These are phyloP conservation scores for cattle (Bos taurus) DNA, from an alignment of 2,113 vertebrate species.

Conservation along the genomic window ARS-UCD2.0 NC_037348.1:13748001-13748500, in stretches of 20 bases:
- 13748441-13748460: background rate
- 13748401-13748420: background rate
- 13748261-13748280: background rate
- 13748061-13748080: background rate
- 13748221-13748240: background rate
- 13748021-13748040: background rate
- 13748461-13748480: background rate
- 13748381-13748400: background rate
- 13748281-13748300: background rate
- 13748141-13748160: rapidly evolving
- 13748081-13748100: background rate
- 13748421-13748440: background rate
- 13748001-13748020: background rate
- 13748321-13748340: background rate
- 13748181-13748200: background rate
- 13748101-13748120: background rate
- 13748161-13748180: background rate
- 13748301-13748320: background rate
- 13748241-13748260: background rate
- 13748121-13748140: background rate
- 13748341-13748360: rapidly evolving
- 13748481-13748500: background rate
- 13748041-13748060: background rate
- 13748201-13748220: background rate
- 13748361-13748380: background rate